Evolutionary conservation across 2,113 vertebrate genomes (phyloP).

Genomic region (Saguinus imperator): DNA sequence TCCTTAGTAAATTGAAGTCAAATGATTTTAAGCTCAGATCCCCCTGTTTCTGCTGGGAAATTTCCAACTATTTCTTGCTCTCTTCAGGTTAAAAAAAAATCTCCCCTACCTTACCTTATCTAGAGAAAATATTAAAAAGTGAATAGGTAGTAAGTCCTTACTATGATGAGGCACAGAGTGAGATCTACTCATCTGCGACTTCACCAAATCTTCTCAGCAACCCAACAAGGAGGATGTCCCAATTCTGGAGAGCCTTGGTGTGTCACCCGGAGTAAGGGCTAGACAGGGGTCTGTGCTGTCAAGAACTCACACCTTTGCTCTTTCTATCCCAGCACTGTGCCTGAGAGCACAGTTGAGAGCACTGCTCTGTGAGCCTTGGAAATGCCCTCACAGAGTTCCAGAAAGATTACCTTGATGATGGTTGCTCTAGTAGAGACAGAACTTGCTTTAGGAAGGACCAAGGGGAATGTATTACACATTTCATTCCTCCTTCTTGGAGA

Average conservation of each 20-base stretch:
- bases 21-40: not conserved
- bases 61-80: not conserved
- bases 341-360: not conserved
- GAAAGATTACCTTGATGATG: not conserved
- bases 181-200: not conserved
- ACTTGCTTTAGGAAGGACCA: not conserved
- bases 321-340: not conserved
- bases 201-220: not conserved
- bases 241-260: not conserved
- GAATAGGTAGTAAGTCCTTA: not conserved
- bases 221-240: not conserved
- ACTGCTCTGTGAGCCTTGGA: not conserved
- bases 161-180: not conserved
- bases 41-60: not conserved
- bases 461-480: not conserved
- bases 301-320: not conserved
- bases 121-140: constrained; percentile 23
- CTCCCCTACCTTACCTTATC: not conserved
- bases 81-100: not conserved
- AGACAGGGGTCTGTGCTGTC: not conserved
- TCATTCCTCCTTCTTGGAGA: not conserved
- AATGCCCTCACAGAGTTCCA: not conserved
- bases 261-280: not conserved
- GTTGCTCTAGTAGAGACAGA: not conserved
- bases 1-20: constrained; percentile 7